Evolutionary conservation across 2,888 invertebrate genomes (phyloP).

Genomic region (Catocala nupta): DNA sequence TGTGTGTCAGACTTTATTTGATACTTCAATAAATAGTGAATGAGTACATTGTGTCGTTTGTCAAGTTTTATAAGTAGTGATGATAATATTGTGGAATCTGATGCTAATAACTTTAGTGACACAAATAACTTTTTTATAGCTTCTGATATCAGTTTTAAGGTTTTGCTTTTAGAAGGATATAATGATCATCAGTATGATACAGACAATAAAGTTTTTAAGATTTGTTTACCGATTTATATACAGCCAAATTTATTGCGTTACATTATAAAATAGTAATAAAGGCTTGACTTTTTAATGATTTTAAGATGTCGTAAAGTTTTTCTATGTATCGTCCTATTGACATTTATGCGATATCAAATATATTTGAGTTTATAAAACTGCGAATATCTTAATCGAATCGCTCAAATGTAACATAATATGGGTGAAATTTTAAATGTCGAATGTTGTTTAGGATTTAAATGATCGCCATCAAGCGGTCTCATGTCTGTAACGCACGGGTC

Average conservation of each 20-base stretch:
- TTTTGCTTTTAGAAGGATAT: conserved; percentile 4
- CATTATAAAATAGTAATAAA: conserved; percentile 10
- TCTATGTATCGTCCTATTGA: conserved; percentile 10
- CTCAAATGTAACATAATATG: conserved; percentile 70
- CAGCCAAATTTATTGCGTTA: conserved; percentile 4
- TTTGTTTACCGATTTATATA: conserved; percentile 10
- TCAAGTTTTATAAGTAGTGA: conserved; percentile 1
- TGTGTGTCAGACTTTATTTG: conserved; percentile 29
- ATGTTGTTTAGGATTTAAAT: conserved; percentile 70
- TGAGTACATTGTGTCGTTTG: background rate
- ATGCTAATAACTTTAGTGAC: conserved; percentile 13
- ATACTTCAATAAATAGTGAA: conserved; percentile 8
- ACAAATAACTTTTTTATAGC: conserved; percentile 9
- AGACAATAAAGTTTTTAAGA: background rate
- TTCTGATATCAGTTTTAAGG: background rate
- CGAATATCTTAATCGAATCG: conserved; percentile 67
- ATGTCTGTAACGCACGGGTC: conserved; percentile 62
- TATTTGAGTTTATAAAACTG: conserved; percentile 33
- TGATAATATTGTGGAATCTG: background rate
- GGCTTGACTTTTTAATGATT: conserved; percentile 5
- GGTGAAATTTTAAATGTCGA: conserved; percentile 58
- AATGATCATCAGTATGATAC: background rate
- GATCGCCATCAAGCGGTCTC: conserved; percentile 60
- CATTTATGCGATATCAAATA: conserved; percentile 22
- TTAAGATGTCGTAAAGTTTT: conserved; percentile 16